These are phyloP conservation scores for Jordanella pulchra DNA, from an alignment of 2,797 vertebrate species.

Conservation along the genomic window DNA sequence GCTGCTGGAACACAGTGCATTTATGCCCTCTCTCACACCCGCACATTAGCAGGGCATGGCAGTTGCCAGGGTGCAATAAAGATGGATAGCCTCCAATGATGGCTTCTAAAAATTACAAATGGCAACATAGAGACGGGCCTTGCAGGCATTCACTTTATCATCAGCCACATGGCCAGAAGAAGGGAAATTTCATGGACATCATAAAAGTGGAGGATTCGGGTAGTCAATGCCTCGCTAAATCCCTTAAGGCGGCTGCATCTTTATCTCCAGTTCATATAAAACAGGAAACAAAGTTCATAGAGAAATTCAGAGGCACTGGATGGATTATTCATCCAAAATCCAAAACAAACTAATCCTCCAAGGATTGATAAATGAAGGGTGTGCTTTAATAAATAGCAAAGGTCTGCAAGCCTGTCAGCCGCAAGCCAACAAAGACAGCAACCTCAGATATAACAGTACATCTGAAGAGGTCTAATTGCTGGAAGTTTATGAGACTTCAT, in stretches of 20 bases:
- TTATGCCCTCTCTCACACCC: conserved; percentile 68
- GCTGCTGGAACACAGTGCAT: conserved; percentile 65
- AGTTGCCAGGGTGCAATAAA: conserved; percentile 79
- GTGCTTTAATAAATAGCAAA: conserved; percentile 27
- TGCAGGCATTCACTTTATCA: conserved; percentile 62
- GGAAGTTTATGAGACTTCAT: conserved; percentile 28
- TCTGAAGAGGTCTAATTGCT: conserved; percentile 25
- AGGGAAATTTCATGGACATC: conserved; percentile 63
- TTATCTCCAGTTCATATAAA: conserved; percentile 27
- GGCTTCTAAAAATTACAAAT: conserved; percentile 80
- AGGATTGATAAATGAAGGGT: conserved; percentile 1
- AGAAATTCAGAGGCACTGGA: conserved; percentile 46
- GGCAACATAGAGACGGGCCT: conserved; percentile 63
- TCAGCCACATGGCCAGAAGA: conserved; percentile 53
- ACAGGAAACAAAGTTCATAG: conserved; percentile 54
- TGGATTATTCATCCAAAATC: conserved; percentile 29
- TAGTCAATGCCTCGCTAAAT: conserved; percentile 55
- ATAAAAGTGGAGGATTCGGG: conserved; percentile 39
- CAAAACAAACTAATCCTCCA: conserved; percentile 21
- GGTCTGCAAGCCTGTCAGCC: conserved; percentile 25
- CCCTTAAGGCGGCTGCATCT: conserved; percentile 28
- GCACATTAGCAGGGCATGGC: conserved; percentile 74
- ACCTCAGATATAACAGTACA: conserved; percentile 22
- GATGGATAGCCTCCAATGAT: conserved; percentile 74
- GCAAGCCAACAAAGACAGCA: conserved; percentile 6